Evolutionary conservation across 92 coral and sea anemone genomes (phyloP).

Genomic region (Porites rus): DNA sequence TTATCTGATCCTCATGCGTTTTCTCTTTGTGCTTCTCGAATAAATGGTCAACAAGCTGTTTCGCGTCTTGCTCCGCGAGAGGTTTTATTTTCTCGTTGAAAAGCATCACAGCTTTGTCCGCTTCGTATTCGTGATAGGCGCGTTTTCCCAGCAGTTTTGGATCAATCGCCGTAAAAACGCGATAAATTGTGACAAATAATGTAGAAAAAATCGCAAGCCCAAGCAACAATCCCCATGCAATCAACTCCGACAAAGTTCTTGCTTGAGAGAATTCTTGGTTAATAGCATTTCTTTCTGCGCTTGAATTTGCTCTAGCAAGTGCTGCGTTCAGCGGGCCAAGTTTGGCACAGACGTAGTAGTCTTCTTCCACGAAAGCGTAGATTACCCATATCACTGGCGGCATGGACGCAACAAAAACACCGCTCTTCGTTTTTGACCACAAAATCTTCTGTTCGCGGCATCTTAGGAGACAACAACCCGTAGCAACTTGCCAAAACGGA

Average conservation of each 20-base stretch:
- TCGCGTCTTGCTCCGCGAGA: constrained; percentile 65
- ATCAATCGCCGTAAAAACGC: constrained; percentile 46
- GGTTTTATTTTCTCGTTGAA: constrained; percentile 77
- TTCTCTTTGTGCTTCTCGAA: constrained; percentile 67
- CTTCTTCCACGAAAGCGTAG: constrained; percentile 72
- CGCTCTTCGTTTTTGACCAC: constrained; percentile 69
- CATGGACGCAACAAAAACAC: constrained; percentile 67
- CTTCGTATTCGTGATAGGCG: constrained; percentile 68
- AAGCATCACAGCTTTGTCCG: constrained; percentile 69
- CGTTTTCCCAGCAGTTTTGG: constrained; percentile 50
- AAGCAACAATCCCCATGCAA: constrained; percentile 76
- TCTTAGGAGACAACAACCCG: constrained; percentile 57
- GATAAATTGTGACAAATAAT: constrained; percentile 68
- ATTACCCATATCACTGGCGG: constrained; percentile 84
- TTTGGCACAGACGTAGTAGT: constrained; percentile 79
- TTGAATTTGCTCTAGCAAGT: constrained; percentile 52
- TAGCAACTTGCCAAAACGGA: constrained; percentile 77
- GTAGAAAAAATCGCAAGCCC: constrained; percentile 58
- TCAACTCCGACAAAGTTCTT: constrained; percentile 63
- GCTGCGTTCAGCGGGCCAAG: constrained; percentile 74
- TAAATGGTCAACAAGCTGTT: constrained; percentile 51
- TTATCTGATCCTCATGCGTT: constrained; percentile 43
- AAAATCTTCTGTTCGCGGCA: constrained; percentile 55
- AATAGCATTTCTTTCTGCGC: constrained; percentile 44
- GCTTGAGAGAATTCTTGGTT: constrained; percentile 57